Conservation (phyloP, 1,140 invertebrate genomes). For the Choristoneura fumiferana region DNA sequence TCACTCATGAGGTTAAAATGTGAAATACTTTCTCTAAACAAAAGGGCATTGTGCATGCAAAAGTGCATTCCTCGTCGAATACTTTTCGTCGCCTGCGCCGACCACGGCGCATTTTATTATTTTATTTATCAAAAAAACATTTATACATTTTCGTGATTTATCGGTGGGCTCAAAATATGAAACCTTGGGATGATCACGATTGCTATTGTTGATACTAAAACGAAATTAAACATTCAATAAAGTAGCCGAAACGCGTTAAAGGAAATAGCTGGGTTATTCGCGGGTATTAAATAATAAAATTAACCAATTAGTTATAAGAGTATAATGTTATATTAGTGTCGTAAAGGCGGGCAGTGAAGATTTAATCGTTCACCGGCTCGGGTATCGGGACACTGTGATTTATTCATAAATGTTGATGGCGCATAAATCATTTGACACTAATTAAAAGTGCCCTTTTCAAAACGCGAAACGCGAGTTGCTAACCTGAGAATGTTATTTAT, state of each 20-base stretch:
- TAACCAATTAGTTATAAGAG: slow-evolving; percentile 12
- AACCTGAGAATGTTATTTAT: slow-evolving; percentile 67
- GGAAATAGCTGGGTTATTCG: neutral
- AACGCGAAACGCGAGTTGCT: slow-evolving; percentile 38
- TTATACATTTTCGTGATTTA: slow-evolving; percentile 52
- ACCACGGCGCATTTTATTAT: slow-evolving; percentile 46
- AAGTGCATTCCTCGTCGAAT: slow-evolving; percentile 69
- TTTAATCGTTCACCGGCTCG: neutral
- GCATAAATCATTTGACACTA: slow-evolving; percentile 63
- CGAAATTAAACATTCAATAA: slow-evolving; percentile 29
- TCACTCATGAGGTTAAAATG: slow-evolving; percentile 66
- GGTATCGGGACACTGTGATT: slow-evolving; percentile 30
- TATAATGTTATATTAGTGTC: slow-evolving; percentile 5
- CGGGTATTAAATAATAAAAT: slow-evolving; percentile 8
- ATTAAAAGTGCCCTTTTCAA: slow-evolving; percentile 62
- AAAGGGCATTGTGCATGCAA: slow-evolving; percentile 75
- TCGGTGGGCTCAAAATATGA: slow-evolving; percentile 64
- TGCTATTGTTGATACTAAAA: slow-evolving; percentile 45
- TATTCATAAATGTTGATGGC: slow-evolving; percentile 53
- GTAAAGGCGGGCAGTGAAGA: slow-evolving; percentile 3
- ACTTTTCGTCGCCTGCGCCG: slow-evolving; percentile 70
- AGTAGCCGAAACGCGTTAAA: neutral
- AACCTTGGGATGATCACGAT: slow-evolving; percentile 66
- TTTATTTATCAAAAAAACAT: slow-evolving; percentile 50
- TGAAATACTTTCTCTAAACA: slow-evolving; percentile 77